Evolutionary conservation across 2,113 vertebrate genomes (phyloP).

Genomic region (Egretta garzetta): DNA sequence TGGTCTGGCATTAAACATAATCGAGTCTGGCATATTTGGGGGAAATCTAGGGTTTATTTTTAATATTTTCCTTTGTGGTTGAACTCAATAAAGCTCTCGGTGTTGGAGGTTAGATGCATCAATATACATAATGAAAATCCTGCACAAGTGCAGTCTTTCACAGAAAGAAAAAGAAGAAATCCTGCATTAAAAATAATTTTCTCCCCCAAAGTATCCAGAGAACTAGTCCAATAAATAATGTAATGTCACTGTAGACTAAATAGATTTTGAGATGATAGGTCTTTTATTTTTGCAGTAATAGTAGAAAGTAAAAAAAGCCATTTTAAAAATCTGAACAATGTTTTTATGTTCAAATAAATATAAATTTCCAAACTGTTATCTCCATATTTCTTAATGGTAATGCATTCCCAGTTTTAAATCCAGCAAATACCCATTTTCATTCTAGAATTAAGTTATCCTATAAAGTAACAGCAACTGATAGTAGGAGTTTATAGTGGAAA

Average conservation of each 20-base stretch:
- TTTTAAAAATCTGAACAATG: constrained; percentile 37
- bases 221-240: constrained; percentile 2
- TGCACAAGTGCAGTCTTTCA: neutral
- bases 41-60: neutral
- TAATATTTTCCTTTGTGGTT: neutral
- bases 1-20: neutral
- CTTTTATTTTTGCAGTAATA: constrained; percentile 47
- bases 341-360: constrained; percentile 39
- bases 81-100: neutral
- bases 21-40: neutral
- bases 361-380: constrained; percentile 46
- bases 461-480: constrained; percentile 54
- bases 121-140: neutral
- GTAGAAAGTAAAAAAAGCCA: neutral
- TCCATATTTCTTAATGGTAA: constrained; percentile 39
- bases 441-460: constrained; percentile 60
- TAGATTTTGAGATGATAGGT: constrained; percentile 22
- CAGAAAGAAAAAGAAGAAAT: neutral
- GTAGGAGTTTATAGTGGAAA: constrained; percentile 63
- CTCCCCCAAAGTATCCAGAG: neutral
- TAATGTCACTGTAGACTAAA: neutral
- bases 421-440: constrained; percentile 56
- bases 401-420: constrained; percentile 48
- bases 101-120: neutral
- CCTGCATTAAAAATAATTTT: neutral